phyloP scores from a whole-genome alignment of 2,113 vertebrate species.

The Percopsis transmontana region DNA sequence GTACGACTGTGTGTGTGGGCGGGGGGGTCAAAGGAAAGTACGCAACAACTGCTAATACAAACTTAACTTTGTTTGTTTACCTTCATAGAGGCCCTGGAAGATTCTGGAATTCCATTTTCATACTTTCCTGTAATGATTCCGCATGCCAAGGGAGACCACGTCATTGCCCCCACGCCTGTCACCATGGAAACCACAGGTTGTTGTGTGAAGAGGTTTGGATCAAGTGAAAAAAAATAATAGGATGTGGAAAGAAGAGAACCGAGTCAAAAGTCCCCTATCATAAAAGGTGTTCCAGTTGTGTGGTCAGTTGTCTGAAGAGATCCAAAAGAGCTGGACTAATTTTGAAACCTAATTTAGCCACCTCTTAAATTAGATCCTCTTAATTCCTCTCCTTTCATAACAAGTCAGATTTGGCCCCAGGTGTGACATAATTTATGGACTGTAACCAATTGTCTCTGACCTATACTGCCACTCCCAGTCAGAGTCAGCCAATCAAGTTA shows the following conservation, averaged over 20 bases:
- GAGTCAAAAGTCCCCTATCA: too few species aligned
- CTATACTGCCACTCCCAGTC: too few species aligned
- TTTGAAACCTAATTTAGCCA: too few species aligned
- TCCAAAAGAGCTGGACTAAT: too few species aligned
- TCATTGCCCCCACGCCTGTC: slow-evolving; percentile 96
- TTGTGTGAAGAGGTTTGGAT: slow-evolving; percentile 3
- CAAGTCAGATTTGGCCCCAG: too few species aligned
- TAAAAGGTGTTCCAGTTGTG: too few species aligned
- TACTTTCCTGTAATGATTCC: slow-evolving; percentile 99
- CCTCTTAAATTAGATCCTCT: too few species aligned
- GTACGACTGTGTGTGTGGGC: slow-evolving; percentile 82
- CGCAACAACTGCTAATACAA: not conserved
- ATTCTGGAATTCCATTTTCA: slow-evolving; percentile 94
- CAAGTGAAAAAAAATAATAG: slow-evolving; percentile 9
- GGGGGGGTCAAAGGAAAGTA: not conserved
- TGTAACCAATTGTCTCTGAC: too few species aligned
- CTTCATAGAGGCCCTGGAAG: slow-evolving; percentile 95
- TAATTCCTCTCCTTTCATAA: too few species aligned
- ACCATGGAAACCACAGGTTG: slow-evolving; percentile 34
- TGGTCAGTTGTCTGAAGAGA: too few species aligned
- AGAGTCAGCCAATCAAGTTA: too few species aligned
- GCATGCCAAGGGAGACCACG: slow-evolving; percentile 97
- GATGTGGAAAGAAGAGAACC: slow-evolving; percentile 17
- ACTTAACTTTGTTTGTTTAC: slow-evolving; percentile 63
- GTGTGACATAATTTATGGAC: too few species aligned